Conservation (phyloP, 2,797 vertebrate species). For the Pseudochromis fuscus region DNA sequence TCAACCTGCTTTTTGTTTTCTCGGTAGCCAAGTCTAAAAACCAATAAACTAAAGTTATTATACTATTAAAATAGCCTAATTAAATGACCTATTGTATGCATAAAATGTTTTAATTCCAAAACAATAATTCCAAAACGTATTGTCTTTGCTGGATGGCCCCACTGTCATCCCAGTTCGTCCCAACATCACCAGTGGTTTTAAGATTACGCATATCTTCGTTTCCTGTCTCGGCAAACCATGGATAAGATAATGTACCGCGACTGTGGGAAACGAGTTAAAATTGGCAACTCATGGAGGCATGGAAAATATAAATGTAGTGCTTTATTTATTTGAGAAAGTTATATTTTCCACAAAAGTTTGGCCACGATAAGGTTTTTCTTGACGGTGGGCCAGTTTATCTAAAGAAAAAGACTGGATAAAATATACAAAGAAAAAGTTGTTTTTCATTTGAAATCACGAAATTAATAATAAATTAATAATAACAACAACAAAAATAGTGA, state of each 20-base stretch:
- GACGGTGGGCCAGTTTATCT: conserved; percentile 8
- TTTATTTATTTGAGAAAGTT: conserved; percentile 22
- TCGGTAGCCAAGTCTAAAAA: not conserved
- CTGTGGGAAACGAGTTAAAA: conserved; percentile 62
- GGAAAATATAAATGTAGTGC: conserved; percentile 12
- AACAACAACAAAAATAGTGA: not conserved
- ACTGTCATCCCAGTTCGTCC: conserved; percentile 31
- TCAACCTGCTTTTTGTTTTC: not conserved
- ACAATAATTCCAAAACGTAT: not conserved
- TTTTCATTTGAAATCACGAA: not conserved
- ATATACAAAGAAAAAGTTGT: not conserved
- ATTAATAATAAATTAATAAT: not conserved
- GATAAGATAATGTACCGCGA: conserved; percentile 67
- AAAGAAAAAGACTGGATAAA: not conserved
- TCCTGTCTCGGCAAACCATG: conserved; percentile 61
- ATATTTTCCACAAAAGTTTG: conserved; percentile 11
- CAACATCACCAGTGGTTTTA: conserved; percentile 61
- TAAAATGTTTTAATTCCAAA: not conserved
- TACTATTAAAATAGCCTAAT: not conserved
- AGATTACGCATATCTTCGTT: conserved; percentile 75
- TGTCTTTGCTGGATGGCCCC: conserved; percentile 4
- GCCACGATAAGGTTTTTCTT: conserved; percentile 13
- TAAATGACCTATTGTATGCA: too few relatives aligned
- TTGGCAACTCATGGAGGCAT: conserved; percentile 1
- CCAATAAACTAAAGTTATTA: not conserved